Evolutionary conservation across 92 coral and sea anemone species (phyloP), one percentile per base, ranked within the genome.

Genomic region (Blastomussa wellsi): DNA sequence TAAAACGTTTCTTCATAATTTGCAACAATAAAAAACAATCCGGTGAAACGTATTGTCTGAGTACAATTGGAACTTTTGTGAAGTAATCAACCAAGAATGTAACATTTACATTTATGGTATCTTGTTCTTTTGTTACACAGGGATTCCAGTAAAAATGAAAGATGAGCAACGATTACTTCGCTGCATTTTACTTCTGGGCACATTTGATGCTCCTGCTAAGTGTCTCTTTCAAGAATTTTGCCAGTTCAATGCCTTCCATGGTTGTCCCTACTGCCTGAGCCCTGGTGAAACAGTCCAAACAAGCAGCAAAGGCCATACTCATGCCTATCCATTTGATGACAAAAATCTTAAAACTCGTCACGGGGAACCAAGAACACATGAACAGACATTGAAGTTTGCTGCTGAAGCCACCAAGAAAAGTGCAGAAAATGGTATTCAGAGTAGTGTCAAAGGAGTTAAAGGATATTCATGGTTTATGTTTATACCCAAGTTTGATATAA

Each of bases 231-330:
- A 92, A 29, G 86, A 90, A 31, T 42, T 90, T 20, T 39, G 65
- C 0, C 95, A 92, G 65, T 92, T 86, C 37, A 92, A 90, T 92
- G 95, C 89, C 13, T 90, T 73, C 48, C 77, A 51, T 78, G 95
- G 92, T 19, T 92, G 92, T 36, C 95, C 92, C 7, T 89, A 70
- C 72, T 92, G 95, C 39, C 72, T 92, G 48, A 79, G 51, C 42
- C 92, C 89, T 19, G 92, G 87, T 11, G 72, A 72, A 39, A 91
- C 92, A 29, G 90, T 85, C 5, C 88, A 91, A 60, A 79, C 91
- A 55, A 88, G 94, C 84, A 88, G 17, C 72, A 84, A 60, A 37
- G 93, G 93, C 33, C 74, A 52, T 38, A 87, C 90, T 7, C 88
- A 83, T 73, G 82, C 88, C 3, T 90, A 90, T 52, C 94, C 94